Evolutionary conservation across 2,888 invertebrate genomes (phyloP).

Genomic region (Diploptera punctata): DNA sequence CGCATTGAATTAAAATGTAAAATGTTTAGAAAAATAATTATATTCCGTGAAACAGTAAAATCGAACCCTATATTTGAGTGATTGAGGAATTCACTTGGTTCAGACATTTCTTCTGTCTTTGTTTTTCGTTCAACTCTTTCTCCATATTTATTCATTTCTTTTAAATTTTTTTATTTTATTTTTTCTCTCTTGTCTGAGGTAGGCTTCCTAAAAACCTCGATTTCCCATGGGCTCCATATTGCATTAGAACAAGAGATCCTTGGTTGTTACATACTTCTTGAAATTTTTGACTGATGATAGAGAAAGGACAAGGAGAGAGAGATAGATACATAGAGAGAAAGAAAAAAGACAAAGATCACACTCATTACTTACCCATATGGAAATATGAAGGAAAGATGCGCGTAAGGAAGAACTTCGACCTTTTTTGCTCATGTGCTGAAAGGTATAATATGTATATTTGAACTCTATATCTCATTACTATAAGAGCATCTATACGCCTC

Average conservation of each 20-base stretch:
- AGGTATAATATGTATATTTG: not conserved
- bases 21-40: too few relatives aligned
- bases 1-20: too few relatives aligned
- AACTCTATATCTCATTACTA: not conserved
- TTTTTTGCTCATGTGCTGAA: not conserved
- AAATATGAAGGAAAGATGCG: not conserved
- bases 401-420: not conserved
- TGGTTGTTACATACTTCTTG: too few relatives aligned
- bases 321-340: not conserved
- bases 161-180: not conserved
- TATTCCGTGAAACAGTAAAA: too few relatives aligned
- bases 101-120: not conserved
- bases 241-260: conserved; percentile 5
- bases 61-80: too few relatives aligned
- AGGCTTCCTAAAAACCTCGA: conserved; percentile 29
- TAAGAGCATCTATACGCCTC: not conserved
- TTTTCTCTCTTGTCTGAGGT: not conserved
- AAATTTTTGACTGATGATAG: too few relatives aligned
- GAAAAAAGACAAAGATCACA: not conserved
- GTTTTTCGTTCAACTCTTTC: conserved; percentile 1
- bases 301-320: not conserved
- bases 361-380: not conserved
- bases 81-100: too few relatives aligned
- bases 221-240: conserved; percentile 27
- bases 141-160: not conserved